Conservation (phyloP, 2,113 vertebrate genomes). For the Microcebus tavaratra region DNA sequence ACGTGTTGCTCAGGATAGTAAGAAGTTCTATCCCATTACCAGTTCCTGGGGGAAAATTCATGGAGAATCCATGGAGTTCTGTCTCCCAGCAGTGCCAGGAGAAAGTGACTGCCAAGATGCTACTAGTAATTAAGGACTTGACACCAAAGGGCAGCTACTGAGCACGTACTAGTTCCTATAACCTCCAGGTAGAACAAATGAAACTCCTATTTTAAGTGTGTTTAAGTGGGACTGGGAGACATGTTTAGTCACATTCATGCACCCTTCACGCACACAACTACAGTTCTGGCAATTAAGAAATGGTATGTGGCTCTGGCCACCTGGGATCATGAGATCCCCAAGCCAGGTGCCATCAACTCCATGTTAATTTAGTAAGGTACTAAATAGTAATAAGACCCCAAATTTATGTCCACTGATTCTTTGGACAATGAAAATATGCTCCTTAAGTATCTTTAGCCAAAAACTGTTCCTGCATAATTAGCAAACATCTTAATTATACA, state of each 20-base stretch:
- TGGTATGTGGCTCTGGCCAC: not conserved
- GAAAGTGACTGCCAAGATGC: not conserved
- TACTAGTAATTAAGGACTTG: constrained; percentile 17
- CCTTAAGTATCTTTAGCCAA: constrained; percentile 12
- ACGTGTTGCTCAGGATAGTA: not conserved
- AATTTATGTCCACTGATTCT: not conserved
- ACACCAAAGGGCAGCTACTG: not conserved
- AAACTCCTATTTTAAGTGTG: not conserved
- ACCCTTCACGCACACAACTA: not conserved
- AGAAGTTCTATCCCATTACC: not conserved
- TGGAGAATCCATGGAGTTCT: not conserved
- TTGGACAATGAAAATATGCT: constrained; percentile 2
- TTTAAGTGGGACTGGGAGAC: not conserved
- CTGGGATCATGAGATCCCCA: not conserved
- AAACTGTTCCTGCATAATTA: constrained; percentile 37
- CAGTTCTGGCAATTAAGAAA: not conserved
- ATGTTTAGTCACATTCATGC: not conserved
- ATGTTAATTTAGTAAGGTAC: not conserved
- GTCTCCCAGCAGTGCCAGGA: not conserved
- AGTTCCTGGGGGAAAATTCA: not conserved
- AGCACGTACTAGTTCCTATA: not conserved
- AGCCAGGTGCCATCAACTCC: not conserved
- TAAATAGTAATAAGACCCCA: not conserved
- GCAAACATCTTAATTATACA: constrained; percentile 43
- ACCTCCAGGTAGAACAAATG: not conserved